phyloP scores from a whole-genome alignment of 1,140 invertebrate species.

The Venturia canescens region DNA sequence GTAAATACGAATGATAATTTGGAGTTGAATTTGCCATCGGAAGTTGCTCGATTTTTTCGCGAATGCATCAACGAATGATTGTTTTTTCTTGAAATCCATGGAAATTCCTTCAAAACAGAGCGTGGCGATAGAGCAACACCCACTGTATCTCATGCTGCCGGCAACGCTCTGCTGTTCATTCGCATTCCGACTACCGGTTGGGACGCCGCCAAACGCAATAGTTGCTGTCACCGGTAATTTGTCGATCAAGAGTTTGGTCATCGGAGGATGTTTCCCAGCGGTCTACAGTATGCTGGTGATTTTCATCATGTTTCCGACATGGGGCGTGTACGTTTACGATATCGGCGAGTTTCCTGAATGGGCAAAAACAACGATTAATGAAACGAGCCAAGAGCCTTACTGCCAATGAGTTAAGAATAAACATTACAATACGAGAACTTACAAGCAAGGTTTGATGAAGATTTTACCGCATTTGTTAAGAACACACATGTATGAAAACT shows the following conservation, averaged over 20 bases:
- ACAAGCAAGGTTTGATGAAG: not conserved
- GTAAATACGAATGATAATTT: constrained; percentile 70
- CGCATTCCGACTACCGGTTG: constrained; percentile 85
- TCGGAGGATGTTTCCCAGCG: constrained; percentile 69
- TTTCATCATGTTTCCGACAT: constrained; percentile 67
- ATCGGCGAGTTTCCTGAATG: constrained; percentile 76
- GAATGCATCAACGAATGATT: too few species aligned
- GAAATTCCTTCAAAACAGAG: constrained; percentile 71
- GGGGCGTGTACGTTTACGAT: constrained; percentile 75
- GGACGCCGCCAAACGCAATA: constrained; percentile 93
- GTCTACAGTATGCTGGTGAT: constrained; percentile 68
- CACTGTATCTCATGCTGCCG: constrained; percentile 92
- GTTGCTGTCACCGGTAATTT: constrained; percentile 86
- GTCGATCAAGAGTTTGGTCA: constrained; percentile 83
- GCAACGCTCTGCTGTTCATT: constrained; percentile 88
- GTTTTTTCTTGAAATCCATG: not conserved
- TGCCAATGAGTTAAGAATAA: constrained; percentile 4
- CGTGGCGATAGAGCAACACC: constrained; percentile 83
- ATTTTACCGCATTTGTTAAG: too few species aligned
- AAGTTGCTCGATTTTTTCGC: too few species aligned
- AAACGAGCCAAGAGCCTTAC: not conserved
- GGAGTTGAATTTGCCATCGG: not conserved
- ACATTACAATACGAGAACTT: not conserved
- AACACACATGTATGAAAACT: too few species aligned
- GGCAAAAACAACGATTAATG: constrained; percentile 55